Evolutionary conservation across 2,113 vertebrate genomes (phyloP).

Genomic region (Aptenodytes patagonicus): DNA sequence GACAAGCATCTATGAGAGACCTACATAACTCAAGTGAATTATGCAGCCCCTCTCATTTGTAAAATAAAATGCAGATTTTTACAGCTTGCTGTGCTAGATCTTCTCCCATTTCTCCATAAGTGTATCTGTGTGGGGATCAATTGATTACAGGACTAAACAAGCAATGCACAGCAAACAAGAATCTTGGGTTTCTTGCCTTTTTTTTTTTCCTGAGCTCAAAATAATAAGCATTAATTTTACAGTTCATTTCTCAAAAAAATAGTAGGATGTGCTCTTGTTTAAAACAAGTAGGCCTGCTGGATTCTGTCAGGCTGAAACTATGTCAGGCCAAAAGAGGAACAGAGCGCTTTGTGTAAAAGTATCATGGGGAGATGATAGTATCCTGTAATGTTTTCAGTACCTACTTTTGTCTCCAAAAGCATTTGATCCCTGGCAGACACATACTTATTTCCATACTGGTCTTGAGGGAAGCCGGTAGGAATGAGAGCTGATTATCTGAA

Average conservation of each 20-base stretch:
- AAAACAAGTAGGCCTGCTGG: constrained; percentile 80
- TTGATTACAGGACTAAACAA: constrained; percentile 45
- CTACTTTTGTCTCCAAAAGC: constrained; percentile 85
- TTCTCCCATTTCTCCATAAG: constrained; percentile 10
- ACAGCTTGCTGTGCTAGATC: constrained; percentile 11
- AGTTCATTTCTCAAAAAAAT: constrained; percentile 91
- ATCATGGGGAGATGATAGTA: constrained; percentile 80
- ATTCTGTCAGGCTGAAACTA: constrained; percentile 84
- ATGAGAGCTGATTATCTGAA: constrained; percentile 78
- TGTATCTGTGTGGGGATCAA: background rate
- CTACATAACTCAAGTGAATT: constrained; percentile 52
- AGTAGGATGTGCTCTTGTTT: constrained; percentile 84
- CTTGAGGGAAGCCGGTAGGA: constrained; percentile 77
- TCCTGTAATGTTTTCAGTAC: constrained; percentile 78
- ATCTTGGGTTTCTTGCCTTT: constrained; percentile 6
- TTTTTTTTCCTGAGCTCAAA: constrained; percentile 41
- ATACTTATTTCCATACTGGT: constrained; percentile 82
- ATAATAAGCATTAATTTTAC: constrained; percentile 87
- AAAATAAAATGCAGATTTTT: constrained; percentile 67
- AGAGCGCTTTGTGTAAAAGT: constrained; percentile 80
- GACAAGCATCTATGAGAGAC: constrained; percentile 53
- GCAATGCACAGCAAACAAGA: constrained; percentile 12
- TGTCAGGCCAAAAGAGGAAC: constrained; percentile 84
- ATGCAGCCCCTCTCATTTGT: constrained; percentile 63
- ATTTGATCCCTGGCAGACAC: constrained; percentile 86